Evolutionary conservation across 2,888 invertebrate species (phyloP).

Genomic region (Candidula unifasciata): DNA sequence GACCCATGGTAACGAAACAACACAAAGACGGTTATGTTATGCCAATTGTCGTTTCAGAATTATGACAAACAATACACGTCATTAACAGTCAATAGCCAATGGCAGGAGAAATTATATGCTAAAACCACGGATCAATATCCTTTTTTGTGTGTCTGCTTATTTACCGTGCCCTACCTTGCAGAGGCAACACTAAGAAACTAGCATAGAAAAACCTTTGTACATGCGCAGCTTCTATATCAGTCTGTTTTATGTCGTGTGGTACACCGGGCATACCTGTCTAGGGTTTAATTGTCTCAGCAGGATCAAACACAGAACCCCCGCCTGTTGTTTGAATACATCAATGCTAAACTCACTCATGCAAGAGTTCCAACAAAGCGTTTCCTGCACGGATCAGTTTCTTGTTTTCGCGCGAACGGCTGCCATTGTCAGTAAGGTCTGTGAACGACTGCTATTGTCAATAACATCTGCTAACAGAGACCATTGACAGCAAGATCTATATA

Average conservation of each 20-base stretch:
- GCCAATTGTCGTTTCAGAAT: too few species aligned
- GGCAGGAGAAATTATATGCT: too few species aligned
- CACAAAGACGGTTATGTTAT: too few species aligned
- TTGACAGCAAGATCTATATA: not conserved
- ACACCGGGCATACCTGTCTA: not conserved
- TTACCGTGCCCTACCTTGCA: too few species aligned
- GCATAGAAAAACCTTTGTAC: not conserved
- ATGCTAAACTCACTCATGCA: not conserved
- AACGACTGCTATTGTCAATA: not conserved
- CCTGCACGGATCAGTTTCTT: not conserved
- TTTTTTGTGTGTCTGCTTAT: too few species aligned
- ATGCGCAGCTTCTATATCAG: not conserved
- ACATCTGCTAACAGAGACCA: too few species aligned
- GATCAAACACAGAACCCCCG: slow-evolving; percentile 10
- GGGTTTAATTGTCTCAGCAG: not conserved
- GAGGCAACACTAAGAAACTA: not conserved
- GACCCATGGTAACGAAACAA: not conserved
- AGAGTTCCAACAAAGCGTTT: not conserved
- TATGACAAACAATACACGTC: too few species aligned
- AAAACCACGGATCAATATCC: too few species aligned
- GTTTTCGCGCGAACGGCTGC: not conserved
- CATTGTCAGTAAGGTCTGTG: not conserved
- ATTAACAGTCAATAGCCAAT: too few species aligned
- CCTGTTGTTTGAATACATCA: slow-evolving; percentile 2
- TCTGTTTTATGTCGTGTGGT: not conserved